A percentile compares a stretch with the other conserved stretches of the same genome.
Conservation (phyloP, 1,140 invertebrate genomes). For the Muscidifurax raptorellus region DNA sequence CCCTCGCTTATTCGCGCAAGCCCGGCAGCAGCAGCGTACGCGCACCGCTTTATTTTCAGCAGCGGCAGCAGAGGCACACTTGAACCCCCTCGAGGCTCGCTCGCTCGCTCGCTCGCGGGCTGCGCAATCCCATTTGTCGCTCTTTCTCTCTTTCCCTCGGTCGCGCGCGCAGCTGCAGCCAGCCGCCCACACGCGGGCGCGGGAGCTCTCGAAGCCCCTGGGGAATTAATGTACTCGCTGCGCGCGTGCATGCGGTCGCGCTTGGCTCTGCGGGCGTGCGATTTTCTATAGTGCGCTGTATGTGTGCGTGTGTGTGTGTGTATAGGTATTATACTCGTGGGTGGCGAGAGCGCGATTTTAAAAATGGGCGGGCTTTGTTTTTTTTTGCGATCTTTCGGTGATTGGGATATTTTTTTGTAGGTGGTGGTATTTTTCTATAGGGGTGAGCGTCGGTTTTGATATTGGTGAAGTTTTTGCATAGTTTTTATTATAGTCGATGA, state of each 20-base stretch:
- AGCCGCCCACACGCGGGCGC: background rate
- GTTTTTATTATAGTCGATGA: too few species aligned
- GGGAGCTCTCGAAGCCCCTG: background rate
- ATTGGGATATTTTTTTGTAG: too few species aligned
- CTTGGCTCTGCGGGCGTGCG: background rate
- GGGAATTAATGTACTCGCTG: constrained; percentile 13
- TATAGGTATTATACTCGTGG: too few species aligned
- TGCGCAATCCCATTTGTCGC: constrained; percentile 17
- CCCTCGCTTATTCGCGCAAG: background rate
- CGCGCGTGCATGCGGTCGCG: background rate
- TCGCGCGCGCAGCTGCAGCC: background rate
- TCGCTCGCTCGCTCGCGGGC: background rate
- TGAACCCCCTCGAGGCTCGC: background rate
- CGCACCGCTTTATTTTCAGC: constrained; percentile 11
- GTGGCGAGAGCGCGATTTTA: too few species aligned
- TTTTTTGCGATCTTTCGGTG: too few species aligned
- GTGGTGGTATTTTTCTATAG: too few species aligned
- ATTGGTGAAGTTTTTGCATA: too few species aligned
- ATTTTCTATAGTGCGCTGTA: background rate
- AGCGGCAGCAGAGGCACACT: background rate
- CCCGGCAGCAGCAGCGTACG: background rate
- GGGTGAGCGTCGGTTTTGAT: too few species aligned
- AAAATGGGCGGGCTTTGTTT: too few species aligned
- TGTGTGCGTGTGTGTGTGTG: background rate
- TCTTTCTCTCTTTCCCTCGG: background rate